Evolutionary conservation across 2,888 invertebrate genomes (phyloP), one percentile per base, ranked within the genome.

Genomic region (Eupeodes luniger): DNA sequence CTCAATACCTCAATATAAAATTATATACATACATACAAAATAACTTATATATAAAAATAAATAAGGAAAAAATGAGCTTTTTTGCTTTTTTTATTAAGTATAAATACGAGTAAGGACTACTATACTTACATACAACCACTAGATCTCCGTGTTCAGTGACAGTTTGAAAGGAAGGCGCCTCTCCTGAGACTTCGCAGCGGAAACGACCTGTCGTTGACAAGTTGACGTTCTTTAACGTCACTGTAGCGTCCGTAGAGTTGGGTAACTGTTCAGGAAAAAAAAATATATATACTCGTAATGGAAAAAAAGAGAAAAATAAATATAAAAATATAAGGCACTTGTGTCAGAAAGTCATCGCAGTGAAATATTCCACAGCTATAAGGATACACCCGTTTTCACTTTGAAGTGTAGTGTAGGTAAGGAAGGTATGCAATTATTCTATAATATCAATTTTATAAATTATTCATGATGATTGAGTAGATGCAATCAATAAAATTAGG

Each of bases 101-200:
- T 40, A 40, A 40, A 27, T 27, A 27, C 27, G 40, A 40, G 40
- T 40, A 40, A 7, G 40, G 5, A 40, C 9, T 5, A 7, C 55
- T 69, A 44, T 92, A 95, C 95, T 95, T 94, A 96, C 96, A 96
- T 84, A 96, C 96, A 91, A 96, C 96, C 91, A 94, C 94, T 95
- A 96, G 96, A 91, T 95, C 95, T 90, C 95, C 95, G 91, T 95
- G 95, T 91, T 96, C 95, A 64, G 95, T 95, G 90, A 96, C 96
- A 77, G 96, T 96, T 92, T 96, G 95, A 92, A 96, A 96, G 89
- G 95, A 95, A 66, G 96, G 96, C 66, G 96, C 96, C 92, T 96
- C 96, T 57, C 95, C 96, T 79, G 96, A 96, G 90, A 96, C 96
- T 92, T 96, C 96, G 92, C 96, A 96, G 89, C 96, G 94, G 93